Conservation (phyloP, 92 coral and sea anemone genomes). For the Porites rus region DNA sequence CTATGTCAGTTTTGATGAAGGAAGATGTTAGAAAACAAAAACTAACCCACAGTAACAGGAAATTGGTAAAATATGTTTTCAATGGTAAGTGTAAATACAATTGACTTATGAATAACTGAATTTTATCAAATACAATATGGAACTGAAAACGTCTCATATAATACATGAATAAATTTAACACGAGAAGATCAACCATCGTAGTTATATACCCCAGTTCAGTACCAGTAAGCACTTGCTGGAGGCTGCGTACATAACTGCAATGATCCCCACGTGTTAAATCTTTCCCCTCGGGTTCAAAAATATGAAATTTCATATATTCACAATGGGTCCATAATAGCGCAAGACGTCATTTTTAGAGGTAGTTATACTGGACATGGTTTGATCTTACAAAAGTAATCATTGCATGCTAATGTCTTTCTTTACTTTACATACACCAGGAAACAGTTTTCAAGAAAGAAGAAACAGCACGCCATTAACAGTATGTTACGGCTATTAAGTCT, state of each 20-base stretch:
- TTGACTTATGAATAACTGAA: background rate
- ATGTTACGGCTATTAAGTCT: background rate
- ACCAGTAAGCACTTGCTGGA: too few species aligned
- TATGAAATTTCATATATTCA: too few species aligned
- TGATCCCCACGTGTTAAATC: too few species aligned
- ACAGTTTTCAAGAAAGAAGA: slow-evolving; percentile 28
- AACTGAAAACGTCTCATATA: too few species aligned
- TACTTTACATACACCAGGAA: background rate
- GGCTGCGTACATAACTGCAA: too few species aligned
- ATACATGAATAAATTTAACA: too few species aligned
- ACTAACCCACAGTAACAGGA: background rate
- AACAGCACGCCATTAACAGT: slow-evolving; percentile 23
- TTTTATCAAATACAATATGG: too few species aligned
- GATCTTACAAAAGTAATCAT: background rate
- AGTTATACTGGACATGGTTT: too few species aligned
- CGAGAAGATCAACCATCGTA: too few species aligned
- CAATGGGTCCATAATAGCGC: background rate
- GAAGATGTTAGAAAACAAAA: background rate
- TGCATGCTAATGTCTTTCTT: background rate
- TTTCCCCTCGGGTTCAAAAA: too few species aligned
- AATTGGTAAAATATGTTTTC: background rate
- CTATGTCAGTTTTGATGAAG: background rate
- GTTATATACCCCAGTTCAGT: too few species aligned
- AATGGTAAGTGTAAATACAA: background rate
- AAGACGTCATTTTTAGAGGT: background rate